These are phyloP conservation scores for Campoletis sonorensis DNA, from an alignment of 1,140 invertebrate genomes.

Conservation along the genomic window DNA sequence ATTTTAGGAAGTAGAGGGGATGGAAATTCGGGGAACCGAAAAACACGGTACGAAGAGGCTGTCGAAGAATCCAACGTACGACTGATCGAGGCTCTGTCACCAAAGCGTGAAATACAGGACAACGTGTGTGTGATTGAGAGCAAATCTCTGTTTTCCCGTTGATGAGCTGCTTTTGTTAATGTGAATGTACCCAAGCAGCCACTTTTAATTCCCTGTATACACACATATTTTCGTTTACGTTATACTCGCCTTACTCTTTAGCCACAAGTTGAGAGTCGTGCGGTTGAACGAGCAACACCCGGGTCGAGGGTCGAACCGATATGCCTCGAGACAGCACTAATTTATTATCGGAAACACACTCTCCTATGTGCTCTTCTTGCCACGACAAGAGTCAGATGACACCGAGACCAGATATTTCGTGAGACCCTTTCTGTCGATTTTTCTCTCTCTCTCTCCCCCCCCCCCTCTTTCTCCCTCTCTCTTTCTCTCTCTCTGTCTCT, in stretches of 20 bases:
- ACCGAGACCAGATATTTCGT: constrained; percentile 32
- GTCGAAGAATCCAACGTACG: constrained; percentile 14
- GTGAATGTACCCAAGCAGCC: not conserved
- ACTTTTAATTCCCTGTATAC: not conserved
- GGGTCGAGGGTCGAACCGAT: constrained; percentile 59
- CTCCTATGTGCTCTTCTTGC: constrained; percentile 45
- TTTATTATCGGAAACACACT: constrained; percentile 57
- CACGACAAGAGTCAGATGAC: constrained; percentile 33
- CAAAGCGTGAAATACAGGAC: not conserved
- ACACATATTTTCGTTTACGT: not conserved
- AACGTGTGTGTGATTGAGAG: not conserved
- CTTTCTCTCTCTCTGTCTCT: no score
- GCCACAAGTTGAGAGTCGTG: not conserved
- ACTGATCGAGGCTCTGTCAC: constrained; percentile 23
- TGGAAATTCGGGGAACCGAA: not conserved
- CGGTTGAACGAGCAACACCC: constrained; percentile 27
- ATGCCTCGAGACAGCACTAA: constrained; percentile 56
- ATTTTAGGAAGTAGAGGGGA: not conserved
- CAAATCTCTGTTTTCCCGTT: constrained; percentile 5
- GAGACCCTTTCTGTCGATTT: constrained; percentile 7
- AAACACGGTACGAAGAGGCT: not conserved
- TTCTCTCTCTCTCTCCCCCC: not conserved
- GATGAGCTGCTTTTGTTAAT: not conserved
- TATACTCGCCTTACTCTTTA: not conserved
- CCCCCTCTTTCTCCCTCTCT: not conserved